Evolutionary conservation across 2,888 invertebrate genomes (phyloP), one percentile per base, ranked within the genome.

Genomic region (Drosophila tripunctata): DNA sequence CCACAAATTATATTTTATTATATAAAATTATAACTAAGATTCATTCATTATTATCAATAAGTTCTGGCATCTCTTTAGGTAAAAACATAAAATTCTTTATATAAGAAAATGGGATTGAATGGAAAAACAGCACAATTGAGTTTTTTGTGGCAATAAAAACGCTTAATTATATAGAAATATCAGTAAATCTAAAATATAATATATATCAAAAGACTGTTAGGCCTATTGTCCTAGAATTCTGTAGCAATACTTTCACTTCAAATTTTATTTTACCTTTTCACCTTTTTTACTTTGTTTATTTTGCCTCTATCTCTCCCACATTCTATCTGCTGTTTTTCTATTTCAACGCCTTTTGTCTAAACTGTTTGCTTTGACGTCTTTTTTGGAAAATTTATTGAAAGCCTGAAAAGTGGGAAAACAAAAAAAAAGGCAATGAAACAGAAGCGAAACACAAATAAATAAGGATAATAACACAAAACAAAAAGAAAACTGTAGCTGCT

Each of bases 381-480:
- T 61, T 35, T 5, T 27, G 27, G 36, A 19, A 57, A 82, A 82
- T 78, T 61, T 79, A 82, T 82, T 66, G 72, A 58, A 76, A 64
- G 60, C 14, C 15, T 15, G n/a, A n/a, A n/a, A n/a, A n/a, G n/a
- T n/a, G n/a, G n/a, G n/a, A n/a, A n/a, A n/a, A n/a, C 27, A 27
- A 50, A 45, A 27, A 41, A 47, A 57, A 45, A 31, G 48, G 70
- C 67, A 80, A 67, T 60, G 64, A 74, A 71, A 79, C 73, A 77
- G 75, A 78, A 85, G 79, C 66, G 68, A 75, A 78, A 78, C 51
- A 69, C 72, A 84, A 88, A 89, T 88, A 89, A 89, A 88, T 86
- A 88, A 88, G 81, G 81, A 87, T 81, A 88, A 88, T 88, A 79
- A 65, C 56, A 65, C 56, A 50, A 41, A 41, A 38, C 15, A 50